A percentile compares a stretch with the other conserved stretches of the same genome.
phyloP scores from a whole-genome alignment of 2,888 invertebrate genomes.

The Nipponacmea schrenckii region DNA sequence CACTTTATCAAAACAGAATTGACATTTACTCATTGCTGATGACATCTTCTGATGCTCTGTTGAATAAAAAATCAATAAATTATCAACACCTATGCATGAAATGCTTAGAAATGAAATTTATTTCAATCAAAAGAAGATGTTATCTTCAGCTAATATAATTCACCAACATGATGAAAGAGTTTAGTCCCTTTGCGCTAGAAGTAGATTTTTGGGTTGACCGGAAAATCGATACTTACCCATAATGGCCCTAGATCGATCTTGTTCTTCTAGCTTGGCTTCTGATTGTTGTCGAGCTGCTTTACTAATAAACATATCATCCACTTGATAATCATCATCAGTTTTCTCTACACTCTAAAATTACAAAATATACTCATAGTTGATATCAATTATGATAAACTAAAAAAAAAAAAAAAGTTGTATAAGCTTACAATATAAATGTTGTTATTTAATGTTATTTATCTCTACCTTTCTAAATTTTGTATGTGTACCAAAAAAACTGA shows the following conservation, averaged over 20 bases:
- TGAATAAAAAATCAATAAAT: constrained; percentile 35
- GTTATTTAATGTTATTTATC: too few relatives aligned
- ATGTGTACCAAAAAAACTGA: too few relatives aligned
- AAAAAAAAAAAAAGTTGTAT: not conserved
- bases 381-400: not conserved
- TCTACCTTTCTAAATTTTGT: too few relatives aligned
- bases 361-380: not conserved
- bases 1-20: constrained; percentile 84
- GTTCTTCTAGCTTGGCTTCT: constrained; percentile 65
- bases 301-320: constrained; percentile 87
- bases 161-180: too few relatives aligned
- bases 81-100: not conserved
- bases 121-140: not conserved
- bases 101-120: not conserved
- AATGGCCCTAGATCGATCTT: constrained; percentile 56
- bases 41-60: constrained; percentile 76
- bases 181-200: too few relatives aligned
- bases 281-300: constrained; percentile 78
- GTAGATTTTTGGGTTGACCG: too few relatives aligned
- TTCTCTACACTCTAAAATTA: constrained; percentile 37
- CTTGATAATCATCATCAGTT: constrained; percentile 72
- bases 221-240: constrained; percentile 71
- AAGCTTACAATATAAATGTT: constrained; percentile 7
- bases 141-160: not conserved
- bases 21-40: constrained; percentile 81